phyloP scores from a whole-genome alignment of 2,888 invertebrate genomes.

The Heliothis peltigera region DNA sequence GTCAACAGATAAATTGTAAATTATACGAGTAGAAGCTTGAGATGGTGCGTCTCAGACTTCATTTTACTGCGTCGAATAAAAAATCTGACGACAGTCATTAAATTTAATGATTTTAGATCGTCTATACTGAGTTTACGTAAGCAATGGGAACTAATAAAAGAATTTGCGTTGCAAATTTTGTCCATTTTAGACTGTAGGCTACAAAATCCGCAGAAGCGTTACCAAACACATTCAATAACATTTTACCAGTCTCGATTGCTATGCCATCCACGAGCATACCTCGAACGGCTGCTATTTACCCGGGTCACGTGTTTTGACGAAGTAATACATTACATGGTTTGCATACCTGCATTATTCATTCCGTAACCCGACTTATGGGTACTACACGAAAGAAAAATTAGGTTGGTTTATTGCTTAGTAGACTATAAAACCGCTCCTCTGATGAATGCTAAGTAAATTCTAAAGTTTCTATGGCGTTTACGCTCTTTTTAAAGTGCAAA shows the following conservation, averaged over 20 bases:
- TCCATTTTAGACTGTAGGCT: not conserved
- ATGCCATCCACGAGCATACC: conserved; percentile 78
- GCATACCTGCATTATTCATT: conserved; percentile 85
- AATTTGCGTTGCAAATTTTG: conserved; percentile 1
- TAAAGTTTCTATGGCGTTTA: conserved; percentile 39
- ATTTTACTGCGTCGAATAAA: not conserved
- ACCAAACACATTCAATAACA: conserved; percentile 32
- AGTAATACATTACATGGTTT: conserved; percentile 81
- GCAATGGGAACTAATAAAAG: not conserved
- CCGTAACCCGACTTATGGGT: conserved; percentile 64
- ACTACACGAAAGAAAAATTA: conserved; percentile 71
- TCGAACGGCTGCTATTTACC: conserved; percentile 75
- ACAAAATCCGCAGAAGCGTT: not conserved
- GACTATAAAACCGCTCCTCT: conserved; percentile 50
- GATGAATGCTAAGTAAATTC: conserved; percentile 56
- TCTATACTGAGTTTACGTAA: not conserved
- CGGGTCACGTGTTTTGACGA: conserved; percentile 80
- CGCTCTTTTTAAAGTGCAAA: conserved; percentile 45
- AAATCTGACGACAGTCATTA: not conserved
- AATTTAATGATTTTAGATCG: not conserved
- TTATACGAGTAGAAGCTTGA: not conserved
- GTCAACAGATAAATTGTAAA: not conserved
- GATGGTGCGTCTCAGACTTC: not conserved
- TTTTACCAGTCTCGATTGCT: conserved; percentile 61
- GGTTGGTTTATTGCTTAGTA: conserved; percentile 66